These are phyloP conservation scores for Trogon surrucura DNA, from an alignment of 2,113 vertebrate genomes.

Conservation along the genomic window DNA sequence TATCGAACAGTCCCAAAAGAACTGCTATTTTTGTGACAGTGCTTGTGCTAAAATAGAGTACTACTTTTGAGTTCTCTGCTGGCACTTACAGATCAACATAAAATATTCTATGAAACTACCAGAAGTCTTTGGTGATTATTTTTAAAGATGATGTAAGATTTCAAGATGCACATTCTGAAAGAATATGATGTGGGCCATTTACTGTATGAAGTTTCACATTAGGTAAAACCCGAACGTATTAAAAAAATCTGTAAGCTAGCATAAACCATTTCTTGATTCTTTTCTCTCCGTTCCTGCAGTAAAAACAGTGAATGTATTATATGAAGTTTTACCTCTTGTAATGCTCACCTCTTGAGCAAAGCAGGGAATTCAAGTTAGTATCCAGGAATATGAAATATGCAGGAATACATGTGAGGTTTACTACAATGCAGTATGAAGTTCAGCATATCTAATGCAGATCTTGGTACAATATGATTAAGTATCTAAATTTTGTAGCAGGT, in stretches of 20 bases:
- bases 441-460: background rate
- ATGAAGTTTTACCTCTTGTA: background rate
- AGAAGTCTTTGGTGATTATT: slow-evolving; percentile 29
- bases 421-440: background rate
- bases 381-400: background rate
- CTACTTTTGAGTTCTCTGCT: slow-evolving; percentile 25
- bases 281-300: background rate
- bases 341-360: background rate
- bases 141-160: background rate
- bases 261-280: background rate
- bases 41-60: background rate
- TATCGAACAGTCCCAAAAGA: background rate
- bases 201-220: background rate
- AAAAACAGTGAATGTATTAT: background rate
- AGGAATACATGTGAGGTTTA: background rate
- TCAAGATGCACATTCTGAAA: background rate
- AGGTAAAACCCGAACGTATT: background rate
- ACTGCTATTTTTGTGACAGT: background rate
- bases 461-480: background rate
- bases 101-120: background rate
- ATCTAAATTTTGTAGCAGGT: slow-evolving; percentile 32
- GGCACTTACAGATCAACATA: slow-evolving; percentile 8
- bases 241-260: background rate
- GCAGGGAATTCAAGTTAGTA: background rate
- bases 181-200: background rate